Conservation (phyloP, 2,113 vertebrate genomes). For the Cyanistes caeruleus region DNA sequence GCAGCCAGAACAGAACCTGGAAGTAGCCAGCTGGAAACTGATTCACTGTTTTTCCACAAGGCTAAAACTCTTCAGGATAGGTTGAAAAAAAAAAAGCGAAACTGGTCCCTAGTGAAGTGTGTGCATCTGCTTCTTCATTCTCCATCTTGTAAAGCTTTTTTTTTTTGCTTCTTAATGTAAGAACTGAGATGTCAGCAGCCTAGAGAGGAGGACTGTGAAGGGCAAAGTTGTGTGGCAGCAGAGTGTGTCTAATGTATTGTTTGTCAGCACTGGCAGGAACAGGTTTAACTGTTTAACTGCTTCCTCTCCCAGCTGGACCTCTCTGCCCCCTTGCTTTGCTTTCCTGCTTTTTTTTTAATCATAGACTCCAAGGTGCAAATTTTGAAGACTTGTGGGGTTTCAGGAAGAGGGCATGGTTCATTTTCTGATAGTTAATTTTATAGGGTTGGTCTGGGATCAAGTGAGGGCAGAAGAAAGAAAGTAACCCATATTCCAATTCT, state of each 20-base stretch:
- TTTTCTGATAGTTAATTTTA: background rate
- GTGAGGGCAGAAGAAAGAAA: background rate
- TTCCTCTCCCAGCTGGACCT: background rate
- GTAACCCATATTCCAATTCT: background rate
- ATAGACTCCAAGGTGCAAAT: accelerated
- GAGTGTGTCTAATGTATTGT: background rate
- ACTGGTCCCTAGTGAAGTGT: background rate
- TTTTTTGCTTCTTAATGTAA: background rate
- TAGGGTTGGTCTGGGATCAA: background rate
- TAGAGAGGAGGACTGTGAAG: background rate
- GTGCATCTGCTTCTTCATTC: background rate
- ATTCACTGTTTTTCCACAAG: background rate
- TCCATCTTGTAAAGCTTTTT: background rate
- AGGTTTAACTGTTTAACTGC: background rate
- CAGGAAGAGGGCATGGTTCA: background rate
- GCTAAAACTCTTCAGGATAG: background rate
- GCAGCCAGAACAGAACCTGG: background rate
- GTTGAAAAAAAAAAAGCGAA: background rate
- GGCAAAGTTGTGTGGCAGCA: background rate
- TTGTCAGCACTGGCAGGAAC: background rate
- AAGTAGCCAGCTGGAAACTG: accelerated
- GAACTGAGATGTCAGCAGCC: background rate
- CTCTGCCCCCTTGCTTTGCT: background rate
- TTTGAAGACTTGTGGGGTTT: background rate
- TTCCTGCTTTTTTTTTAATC: background rate